A percentile compares a stretch with the other conserved stretches of the same genome.
phyloP scores from a whole-genome alignment of 2,888 invertebrate species.

The Drosophila aldrichi region DNA sequence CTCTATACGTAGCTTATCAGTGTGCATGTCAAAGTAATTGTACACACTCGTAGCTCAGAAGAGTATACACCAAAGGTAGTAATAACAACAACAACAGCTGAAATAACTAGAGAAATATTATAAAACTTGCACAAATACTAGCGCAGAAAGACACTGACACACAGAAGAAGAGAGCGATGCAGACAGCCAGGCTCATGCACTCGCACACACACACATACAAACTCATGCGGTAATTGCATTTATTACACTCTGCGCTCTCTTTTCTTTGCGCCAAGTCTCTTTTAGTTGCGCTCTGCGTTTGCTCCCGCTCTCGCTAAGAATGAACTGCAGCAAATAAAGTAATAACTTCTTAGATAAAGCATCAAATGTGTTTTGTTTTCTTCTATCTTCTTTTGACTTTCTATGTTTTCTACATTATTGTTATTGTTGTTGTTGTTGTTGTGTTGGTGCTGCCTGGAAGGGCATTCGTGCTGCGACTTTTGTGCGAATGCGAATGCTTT shows the following conservation, averaged over 20 bases:
- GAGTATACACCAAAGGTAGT: constrained; percentile 28
- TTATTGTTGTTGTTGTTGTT: neutral
- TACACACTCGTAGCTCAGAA: constrained; percentile 7
- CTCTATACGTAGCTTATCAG: constrained; percentile 31
- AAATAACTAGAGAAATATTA: constrained; percentile 58
- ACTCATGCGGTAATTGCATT: constrained; percentile 74
- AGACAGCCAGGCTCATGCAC: neutral
- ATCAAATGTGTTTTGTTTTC: constrained; percentile 41
- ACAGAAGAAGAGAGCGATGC: neutral
- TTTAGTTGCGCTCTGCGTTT: constrained; percentile 21
- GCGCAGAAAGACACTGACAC: constrained; percentile 6
- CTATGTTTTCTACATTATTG: constrained; percentile 44
- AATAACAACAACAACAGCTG: neutral
- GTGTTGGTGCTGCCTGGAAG: constrained; percentile 17
- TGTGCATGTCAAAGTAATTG: constrained; percentile 40
- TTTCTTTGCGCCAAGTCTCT: constrained; percentile 24
- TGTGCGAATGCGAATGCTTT: constrained; percentile 3
- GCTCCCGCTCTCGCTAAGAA: constrained; percentile 44
- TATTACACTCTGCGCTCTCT: constrained; percentile 63
- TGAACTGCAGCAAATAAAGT: constrained; percentile 39
- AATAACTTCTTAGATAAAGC: constrained; percentile 22
- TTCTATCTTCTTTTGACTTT: constrained; percentile 54
- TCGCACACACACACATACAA: constrained; percentile 44
- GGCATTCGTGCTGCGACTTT: constrained; percentile 46
- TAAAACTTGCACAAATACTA: constrained; percentile 55